These are phyloP conservation scores for Hafferia zeledoni DNA, from an alignment of 2,797 vertebrate genomes.

Conservation along the genomic window DNA sequence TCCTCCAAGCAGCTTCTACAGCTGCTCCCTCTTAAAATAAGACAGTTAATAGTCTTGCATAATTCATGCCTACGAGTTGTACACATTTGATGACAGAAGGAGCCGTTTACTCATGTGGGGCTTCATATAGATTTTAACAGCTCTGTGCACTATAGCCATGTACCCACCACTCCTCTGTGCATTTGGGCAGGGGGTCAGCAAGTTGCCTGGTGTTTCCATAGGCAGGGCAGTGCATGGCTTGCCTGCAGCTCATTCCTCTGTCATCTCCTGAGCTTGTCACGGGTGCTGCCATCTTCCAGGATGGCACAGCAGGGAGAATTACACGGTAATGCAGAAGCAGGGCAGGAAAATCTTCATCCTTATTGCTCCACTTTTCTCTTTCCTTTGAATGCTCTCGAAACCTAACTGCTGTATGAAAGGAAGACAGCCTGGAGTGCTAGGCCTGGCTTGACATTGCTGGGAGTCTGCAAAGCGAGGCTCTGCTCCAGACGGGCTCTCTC, in stretches of 20 bases:
- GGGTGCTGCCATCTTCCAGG: background rate
- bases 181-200: background rate
- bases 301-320: background rate
- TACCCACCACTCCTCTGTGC: background rate
- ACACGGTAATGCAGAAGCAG: background rate
- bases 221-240: background rate
- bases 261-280: background rate
- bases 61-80: slow-evolving; percentile 82
- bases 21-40: slow-evolving; percentile 57
- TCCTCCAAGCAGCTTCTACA: slow-evolving; percentile 6
- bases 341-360: background rate
- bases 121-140: background rate
- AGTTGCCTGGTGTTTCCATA: background rate
- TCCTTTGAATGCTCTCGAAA: background rate
- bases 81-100: slow-evolving; percentile 71
- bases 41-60: slow-evolving; percentile 74
- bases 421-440: background rate
- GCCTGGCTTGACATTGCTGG: background rate
- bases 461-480: rapidly evolving
- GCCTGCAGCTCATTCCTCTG: background rate
- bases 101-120: slow-evolving; percentile 57
- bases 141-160: background rate
- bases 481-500: background rate
- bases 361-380: background rate
- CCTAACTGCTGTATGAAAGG: background rate